These are phyloP conservation scores for Belgica antarctica DNA, from an alignment of 2,888 invertebrate genomes.

Conservation along the genomic window DNA sequence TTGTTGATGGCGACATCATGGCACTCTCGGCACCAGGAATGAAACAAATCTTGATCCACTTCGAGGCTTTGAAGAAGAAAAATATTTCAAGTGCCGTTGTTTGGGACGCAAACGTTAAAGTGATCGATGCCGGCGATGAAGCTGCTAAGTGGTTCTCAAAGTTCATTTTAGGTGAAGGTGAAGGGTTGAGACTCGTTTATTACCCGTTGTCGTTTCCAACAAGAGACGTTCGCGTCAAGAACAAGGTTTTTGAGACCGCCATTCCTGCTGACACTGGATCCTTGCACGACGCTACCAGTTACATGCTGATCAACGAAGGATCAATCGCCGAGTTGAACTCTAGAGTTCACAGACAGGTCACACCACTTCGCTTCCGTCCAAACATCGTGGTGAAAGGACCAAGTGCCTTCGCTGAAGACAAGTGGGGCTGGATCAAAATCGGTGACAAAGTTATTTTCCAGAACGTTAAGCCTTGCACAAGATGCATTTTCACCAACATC, in stretches of 20 bases:
- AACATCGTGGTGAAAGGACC: constrained; percentile 63
- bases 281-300: constrained; percentile 64
- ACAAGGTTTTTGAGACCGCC: constrained; percentile 49
- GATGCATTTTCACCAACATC: constrained; percentile 68
- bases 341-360: constrained; percentile 58
- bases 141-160: constrained; percentile 69
- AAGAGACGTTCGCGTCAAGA: constrained; percentile 50
- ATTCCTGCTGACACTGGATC: constrained; percentile 55
- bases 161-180: constrained; percentile 57
- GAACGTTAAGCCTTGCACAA: constrained; percentile 64
- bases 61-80: constrained; percentile 51
- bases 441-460: constrained; percentile 62
- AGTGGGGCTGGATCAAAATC: constrained; percentile 67
- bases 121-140: constrained; percentile 70
- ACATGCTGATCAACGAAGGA: constrained; percentile 63
- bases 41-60: constrained; percentile 59
- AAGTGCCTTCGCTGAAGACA: constrained; percentile 62
- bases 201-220: constrained; percentile 56
- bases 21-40: constrained; percentile 59
- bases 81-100: constrained; percentile 56
- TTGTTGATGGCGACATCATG: constrained; percentile 57
- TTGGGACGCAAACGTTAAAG: constrained; percentile 61
- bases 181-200: constrained; percentile 59
- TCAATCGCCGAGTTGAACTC: constrained; percentile 65
- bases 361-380: constrained; percentile 62